These are phyloP conservation scores for Tenebrosternarchus preto DNA, from an alignment of 2,113 vertebrate species.

Conservation along the genomic window DNA sequence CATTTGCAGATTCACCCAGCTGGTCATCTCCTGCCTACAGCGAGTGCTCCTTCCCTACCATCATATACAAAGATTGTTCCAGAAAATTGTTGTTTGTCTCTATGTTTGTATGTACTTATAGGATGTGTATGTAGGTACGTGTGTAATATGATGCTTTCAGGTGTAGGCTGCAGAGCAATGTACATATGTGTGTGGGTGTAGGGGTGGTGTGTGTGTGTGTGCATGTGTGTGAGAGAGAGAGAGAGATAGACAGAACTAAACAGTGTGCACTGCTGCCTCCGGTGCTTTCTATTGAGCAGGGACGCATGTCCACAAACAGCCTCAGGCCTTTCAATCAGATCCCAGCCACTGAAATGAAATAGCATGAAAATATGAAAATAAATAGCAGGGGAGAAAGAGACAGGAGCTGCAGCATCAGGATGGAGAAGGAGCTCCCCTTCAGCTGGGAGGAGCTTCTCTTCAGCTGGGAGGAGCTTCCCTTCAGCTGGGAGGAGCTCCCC, in stretches of 20 bases:
- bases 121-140: too few relatives aligned
- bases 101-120: not conserved
- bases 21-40: too few relatives aligned
- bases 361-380: too few relatives aligned
- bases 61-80: not conserved
- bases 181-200: not conserved
- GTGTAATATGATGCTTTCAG: too few relatives aligned
- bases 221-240: not conserved
- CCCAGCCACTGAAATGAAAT: constrained; percentile 47
- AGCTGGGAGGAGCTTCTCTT: too few relatives aligned
- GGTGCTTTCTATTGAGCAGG: constrained; percentile 43
- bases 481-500: constrained; percentile 24
- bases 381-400: constrained; percentile 31
- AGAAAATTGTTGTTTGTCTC: not conserved
- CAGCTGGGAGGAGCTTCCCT: constrained; percentile 31
- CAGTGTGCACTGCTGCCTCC: constrained; percentile 20
- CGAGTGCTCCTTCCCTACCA: not conserved
- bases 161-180: too few relatives aligned
- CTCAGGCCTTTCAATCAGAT: constrained; percentile 56
- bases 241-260: not conserved
- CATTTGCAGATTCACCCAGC: too few relatives aligned
- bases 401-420: constrained; percentile 12
- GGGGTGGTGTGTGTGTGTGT: not conserved
- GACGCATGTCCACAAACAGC: constrained; percentile 48
- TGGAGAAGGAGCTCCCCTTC: constrained; percentile 39